Percentiles rank a stretch among this genome's conserved stretches.
Conservation (phyloP, 2,113 vertebrate genomes). For the Natator depressus region DNA sequence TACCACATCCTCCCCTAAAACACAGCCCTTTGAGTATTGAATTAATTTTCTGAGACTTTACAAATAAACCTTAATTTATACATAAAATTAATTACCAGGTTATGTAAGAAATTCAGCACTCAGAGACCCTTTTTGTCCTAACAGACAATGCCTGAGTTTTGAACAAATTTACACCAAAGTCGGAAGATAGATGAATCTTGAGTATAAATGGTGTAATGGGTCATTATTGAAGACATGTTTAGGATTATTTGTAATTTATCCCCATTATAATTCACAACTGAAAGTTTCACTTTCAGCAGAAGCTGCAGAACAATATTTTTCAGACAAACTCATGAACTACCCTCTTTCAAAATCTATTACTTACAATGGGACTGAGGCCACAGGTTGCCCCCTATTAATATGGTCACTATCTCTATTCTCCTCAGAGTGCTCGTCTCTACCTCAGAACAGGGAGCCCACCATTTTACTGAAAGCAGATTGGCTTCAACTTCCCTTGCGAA, state of each 20-base stretch:
- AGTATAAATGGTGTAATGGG: background rate
- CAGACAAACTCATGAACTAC: background rate
- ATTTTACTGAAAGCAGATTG: background rate
- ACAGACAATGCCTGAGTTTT: background rate
- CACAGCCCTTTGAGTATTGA: background rate
- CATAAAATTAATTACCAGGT: background rate
- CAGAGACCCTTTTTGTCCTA: background rate
- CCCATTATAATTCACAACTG: background rate
- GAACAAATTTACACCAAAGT: background rate
- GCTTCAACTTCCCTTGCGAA: accelerated
- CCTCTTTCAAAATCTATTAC: background rate
- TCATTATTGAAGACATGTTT: background rate
- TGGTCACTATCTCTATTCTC: background rate
- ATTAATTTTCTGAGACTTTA: background rate
- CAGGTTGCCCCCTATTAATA: background rate
- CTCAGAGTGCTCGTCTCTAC: background rate
- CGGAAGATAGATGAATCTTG: background rate
- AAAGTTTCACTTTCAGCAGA: background rate
- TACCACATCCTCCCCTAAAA: background rate
- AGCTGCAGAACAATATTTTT: accelerated
- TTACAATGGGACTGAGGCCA: background rate
- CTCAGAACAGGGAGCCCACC: accelerated
- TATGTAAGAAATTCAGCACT: background rate
- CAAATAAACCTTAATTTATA: background rate
- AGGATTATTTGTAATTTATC: background rate